Evolutionary conservation across 2,888 invertebrate genomes (phyloP).

Genomic region (Dasysyrphus albostriatus): DNA sequence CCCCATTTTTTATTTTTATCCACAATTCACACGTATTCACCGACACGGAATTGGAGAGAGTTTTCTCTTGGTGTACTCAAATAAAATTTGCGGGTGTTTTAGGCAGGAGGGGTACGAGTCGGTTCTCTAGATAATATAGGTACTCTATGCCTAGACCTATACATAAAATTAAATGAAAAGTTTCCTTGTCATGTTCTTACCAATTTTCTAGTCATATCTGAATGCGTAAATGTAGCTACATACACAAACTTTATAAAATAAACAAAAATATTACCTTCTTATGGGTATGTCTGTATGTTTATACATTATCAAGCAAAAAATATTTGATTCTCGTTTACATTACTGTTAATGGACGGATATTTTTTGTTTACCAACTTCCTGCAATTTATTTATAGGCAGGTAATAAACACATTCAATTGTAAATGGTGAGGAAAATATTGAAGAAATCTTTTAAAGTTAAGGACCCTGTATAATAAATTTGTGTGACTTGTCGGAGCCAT

Average conservation of each 20-base stretch:
- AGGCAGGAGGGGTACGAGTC: too few species aligned
- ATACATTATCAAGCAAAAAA: background rate
- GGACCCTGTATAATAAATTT: background rate
- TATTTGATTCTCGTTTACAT: slow-evolving; percentile 4
- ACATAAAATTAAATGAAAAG: background rate
- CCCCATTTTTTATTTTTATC: too few species aligned
- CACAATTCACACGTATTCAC: too few species aligned
- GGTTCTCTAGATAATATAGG: too few species aligned
- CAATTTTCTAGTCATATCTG: background rate
- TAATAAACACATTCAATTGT: slow-evolving; percentile 31
- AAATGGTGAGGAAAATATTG: background rate
- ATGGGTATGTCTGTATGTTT: too few species aligned
- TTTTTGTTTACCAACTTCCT: slow-evolving; percentile 45
- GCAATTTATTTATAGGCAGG: slow-evolving; percentile 22
- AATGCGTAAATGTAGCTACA: background rate
- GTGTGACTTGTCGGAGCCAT: background rate
- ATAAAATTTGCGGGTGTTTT: too few species aligned
- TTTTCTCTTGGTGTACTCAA: too few species aligned
- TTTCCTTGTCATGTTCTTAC: background rate
- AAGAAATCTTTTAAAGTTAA: background rate
- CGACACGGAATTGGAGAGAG: too few species aligned
- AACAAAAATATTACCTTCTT: background rate
- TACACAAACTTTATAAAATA: background rate
- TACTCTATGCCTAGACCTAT: too few species aligned
- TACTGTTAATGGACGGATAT: slow-evolving; percentile 20